These are phyloP conservation scores for Euleptes europaea DNA, from an alignment of 2,113 vertebrate genomes.

Conservation along the genomic window DNA sequence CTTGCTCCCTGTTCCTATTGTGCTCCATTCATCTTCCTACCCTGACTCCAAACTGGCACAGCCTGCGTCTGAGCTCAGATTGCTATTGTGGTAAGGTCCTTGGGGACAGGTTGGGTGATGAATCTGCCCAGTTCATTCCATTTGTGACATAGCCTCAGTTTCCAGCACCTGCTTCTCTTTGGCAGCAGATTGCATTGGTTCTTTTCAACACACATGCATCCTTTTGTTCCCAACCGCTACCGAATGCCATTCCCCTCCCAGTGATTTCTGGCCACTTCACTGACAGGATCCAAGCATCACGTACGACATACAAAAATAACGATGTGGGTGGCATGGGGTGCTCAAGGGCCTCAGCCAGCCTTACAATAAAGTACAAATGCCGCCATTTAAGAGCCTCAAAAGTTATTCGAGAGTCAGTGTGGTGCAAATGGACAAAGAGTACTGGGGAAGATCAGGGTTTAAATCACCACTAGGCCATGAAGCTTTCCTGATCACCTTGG, in stretches of 20 bases:
- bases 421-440: too few relatives aligned
- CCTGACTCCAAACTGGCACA: not conserved
- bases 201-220: not conserved
- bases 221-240: constrained; percentile 15
- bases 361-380: not conserved
- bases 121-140: not conserved
- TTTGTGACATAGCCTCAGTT: not conserved
- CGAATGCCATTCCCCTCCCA: not conserved
- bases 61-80: not conserved
- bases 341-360: not conserved
- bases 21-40: not conserved
- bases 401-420: not conserved
- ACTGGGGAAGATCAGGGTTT: too few relatives aligned
- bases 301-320: not conserved
- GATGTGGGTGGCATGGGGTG: not conserved
- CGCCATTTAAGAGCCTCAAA: not conserved
- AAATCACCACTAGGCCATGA: too few relatives aligned
- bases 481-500: too few relatives aligned
- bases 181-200: constrained; percentile 8
- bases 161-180: constrained; percentile 3
- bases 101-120: constrained; percentile 21
- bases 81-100: not conserved
- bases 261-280: not conserved
- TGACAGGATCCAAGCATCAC: not conserved
- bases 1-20: not conserved